A percentile compares a stretch with the other conserved stretches of the same genome.
phyloP scores from a whole-genome alignment of 2,113 vertebrate genomes.

The Elachura formosa region DNA sequence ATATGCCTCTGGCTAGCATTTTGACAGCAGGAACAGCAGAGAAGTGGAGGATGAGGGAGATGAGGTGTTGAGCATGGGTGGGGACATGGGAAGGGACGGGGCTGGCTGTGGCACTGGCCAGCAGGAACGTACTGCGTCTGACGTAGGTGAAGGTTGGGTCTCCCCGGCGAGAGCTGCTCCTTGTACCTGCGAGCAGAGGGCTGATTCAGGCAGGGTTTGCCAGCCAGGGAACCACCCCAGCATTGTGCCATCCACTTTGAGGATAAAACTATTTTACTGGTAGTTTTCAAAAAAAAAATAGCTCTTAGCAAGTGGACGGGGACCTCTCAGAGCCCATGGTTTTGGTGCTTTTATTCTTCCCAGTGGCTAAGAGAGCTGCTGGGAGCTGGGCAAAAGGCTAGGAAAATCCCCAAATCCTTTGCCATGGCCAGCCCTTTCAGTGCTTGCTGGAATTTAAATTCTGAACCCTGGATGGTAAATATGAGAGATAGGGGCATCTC shows the following conservation, averaged over 20 bases:
- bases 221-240: background rate
- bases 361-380: background rate
- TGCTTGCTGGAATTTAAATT: background rate
- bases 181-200: slow-evolving; percentile 81
- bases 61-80: fast-evolving
- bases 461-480: background rate
- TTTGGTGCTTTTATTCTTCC: background rate
- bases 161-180: background rate
- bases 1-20: background rate
- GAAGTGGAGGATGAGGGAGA: background rate
- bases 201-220: slow-evolving; percentile 77
- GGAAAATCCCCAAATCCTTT: background rate
- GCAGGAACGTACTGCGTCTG: slow-evolving; percentile 26
- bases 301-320: background rate
- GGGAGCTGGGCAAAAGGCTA: background rate
- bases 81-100: background rate
- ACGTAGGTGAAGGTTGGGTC: background rate
- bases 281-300: background rate
- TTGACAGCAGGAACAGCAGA: background rate
- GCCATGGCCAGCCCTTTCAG: background rate
- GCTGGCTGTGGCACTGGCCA: fast-evolving
- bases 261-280: background rate
- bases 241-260: background rate
- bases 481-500: background rate
- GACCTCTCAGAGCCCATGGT: fast-evolving